phyloP scores from a whole-genome alignment of 2,113 vertebrate genomes.

The Sigmodon hispidus region DNA sequence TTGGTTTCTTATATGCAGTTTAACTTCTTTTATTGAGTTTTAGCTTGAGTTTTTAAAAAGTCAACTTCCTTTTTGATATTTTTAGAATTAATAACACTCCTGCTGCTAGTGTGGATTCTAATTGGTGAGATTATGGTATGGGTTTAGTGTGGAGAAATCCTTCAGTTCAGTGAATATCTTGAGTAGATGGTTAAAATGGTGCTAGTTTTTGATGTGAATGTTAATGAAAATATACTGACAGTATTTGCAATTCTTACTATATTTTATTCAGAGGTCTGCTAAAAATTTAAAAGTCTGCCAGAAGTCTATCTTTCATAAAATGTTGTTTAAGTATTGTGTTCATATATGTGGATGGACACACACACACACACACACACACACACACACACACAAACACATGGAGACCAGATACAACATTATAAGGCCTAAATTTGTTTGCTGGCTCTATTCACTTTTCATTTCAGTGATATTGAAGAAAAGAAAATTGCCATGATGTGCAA shows the following conservation, averaged over 20 bases:
- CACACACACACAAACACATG: not conserved
- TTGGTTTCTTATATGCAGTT: not conserved
- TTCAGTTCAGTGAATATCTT: not conserved
- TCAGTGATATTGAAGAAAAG: not conserved
- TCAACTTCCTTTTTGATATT: not conserved
- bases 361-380: not conserved
- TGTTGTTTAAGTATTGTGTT: not conserved
- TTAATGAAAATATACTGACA: not conserved
- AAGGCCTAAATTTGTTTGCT: not conserved
- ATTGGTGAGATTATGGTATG: not conserved
- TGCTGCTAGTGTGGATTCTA: not conserved
- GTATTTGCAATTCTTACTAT: not conserved
- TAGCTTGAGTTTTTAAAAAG: not conserved
- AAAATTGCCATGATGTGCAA: not conserved
- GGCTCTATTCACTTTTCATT: not conserved
- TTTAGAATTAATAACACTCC: not conserved
- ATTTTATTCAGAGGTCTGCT: not conserved
- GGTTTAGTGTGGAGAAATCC: not conserved
- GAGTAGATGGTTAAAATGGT: not conserved
- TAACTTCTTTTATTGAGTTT: conserved; percentile 34
- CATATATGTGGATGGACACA: not conserved
- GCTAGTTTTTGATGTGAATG: conserved; percentile 10
- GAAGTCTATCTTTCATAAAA: not conserved
- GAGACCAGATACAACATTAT: not conserved
- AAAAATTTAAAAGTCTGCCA: not conserved